These are phyloP conservation scores for Atlantisia rogersi DNA, from an alignment of 2,113 vertebrate species.

Conservation along the genomic window DNA sequence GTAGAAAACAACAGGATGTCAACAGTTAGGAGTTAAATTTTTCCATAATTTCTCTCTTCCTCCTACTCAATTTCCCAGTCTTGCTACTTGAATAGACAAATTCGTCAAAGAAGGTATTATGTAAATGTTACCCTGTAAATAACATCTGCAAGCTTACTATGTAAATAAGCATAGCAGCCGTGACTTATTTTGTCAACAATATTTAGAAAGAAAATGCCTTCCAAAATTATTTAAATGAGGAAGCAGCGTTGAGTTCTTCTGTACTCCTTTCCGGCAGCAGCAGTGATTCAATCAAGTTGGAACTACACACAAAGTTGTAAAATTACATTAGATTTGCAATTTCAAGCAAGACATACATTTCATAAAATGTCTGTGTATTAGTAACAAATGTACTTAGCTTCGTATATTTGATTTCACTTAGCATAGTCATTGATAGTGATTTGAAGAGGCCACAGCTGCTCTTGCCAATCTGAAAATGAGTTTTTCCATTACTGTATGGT, in stretches of 20 bases:
- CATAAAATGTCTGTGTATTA: background rate
- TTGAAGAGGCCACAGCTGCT: background rate
- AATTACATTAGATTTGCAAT: slow-evolving; percentile 4
- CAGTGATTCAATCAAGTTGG: background rate
- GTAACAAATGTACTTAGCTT: background rate
- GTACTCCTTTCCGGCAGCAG: background rate
- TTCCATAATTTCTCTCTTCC: background rate
- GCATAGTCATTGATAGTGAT: background rate
- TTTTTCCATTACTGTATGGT: background rate
- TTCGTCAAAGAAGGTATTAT: background rate
- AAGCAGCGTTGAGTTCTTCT: slow-evolving; percentile 3
- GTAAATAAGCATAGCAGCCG: slow-evolving; percentile 18
- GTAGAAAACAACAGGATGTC: background rate
- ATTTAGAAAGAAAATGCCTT: background rate
- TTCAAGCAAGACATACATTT: background rate
- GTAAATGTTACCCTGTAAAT: background rate
- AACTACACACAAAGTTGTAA: background rate
- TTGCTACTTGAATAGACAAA: slow-evolving; percentile 1
- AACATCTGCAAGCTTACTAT: background rate
- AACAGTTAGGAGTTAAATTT: background rate
- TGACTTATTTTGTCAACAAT: slow-evolving; percentile 9
- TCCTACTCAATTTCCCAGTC: background rate
- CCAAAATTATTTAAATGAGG: background rate
- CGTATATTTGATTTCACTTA: background rate
- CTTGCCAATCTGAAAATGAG: background rate